A percentile compares a stretch with the other conserved stretches of the same genome.
Evolutionary conservation across 2,888 invertebrate species (phyloP).

Genomic region (Timandra comae): DNA sequence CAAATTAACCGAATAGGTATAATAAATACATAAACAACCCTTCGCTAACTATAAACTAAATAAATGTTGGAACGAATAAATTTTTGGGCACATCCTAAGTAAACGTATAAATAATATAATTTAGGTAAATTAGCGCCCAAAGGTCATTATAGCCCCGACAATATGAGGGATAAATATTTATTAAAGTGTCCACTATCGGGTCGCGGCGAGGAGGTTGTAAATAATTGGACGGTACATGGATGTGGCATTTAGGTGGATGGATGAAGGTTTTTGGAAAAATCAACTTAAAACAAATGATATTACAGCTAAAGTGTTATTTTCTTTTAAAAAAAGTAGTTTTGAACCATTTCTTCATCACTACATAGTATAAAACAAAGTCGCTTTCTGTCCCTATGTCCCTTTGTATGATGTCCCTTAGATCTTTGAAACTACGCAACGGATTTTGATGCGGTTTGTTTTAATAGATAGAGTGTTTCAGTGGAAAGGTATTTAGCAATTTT

Average conservation of each 20-base stretch:
- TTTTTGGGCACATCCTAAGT: slow-evolving; percentile 41
- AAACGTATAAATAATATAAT: slow-evolving; percentile 66
- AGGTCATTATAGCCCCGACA: slow-evolving; percentile 36
- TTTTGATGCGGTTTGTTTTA: too few relatives aligned
- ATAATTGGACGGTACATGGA: slow-evolving; percentile 22
- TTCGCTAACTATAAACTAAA: slow-evolving; percentile 9
- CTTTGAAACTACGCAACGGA: too few relatives aligned
- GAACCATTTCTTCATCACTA: too few relatives aligned
- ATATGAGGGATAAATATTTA: slow-evolving; percentile 73
- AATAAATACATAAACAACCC: too few relatives aligned
- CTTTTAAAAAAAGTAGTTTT: too few relatives aligned
- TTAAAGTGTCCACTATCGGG: slow-evolving; percentile 71
- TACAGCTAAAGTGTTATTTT: too few relatives aligned
- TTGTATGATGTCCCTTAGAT: too few relatives aligned
- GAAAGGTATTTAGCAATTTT: too few relatives aligned
- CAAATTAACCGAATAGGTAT: too few relatives aligned
- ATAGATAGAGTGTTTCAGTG: too few relatives aligned
- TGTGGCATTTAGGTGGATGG: slow-evolving; percentile 22
- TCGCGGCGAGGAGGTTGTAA: slow-evolving; percentile 29
- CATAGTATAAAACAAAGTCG: too few relatives aligned
- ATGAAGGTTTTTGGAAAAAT: background rate
- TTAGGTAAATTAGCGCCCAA: slow-evolving; percentile 41
- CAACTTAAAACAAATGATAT: background rate
- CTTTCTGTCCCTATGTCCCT: too few relatives aligned
- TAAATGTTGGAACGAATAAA: slow-evolving; percentile 12